Conservation (phyloP, 2,113 vertebrate genomes). For the Siniperca knerii region DNA sequence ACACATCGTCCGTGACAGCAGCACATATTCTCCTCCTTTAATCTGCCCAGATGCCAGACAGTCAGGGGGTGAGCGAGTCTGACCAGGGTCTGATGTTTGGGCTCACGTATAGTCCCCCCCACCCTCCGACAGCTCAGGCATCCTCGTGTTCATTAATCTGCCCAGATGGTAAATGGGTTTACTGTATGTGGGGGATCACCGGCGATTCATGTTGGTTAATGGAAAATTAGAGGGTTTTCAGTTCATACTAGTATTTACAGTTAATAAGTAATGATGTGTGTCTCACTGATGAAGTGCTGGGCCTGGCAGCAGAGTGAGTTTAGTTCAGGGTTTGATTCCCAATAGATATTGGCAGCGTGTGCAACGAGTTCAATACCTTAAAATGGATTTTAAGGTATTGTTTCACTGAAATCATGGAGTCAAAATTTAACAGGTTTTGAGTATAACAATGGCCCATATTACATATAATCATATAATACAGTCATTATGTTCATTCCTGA, state of each 20-base stretch:
- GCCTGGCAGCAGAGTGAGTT: not conserved
- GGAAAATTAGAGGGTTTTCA: constrained; percentile 56
- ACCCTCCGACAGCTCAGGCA: not conserved
- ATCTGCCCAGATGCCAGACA: constrained; percentile 71
- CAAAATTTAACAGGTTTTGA: not conserved
- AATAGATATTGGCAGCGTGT: not conserved
- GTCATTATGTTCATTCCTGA: no score
- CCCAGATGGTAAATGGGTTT: constrained; percentile 68
- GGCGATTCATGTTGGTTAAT: constrained; percentile 49
- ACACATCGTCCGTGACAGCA: constrained; percentile 48
- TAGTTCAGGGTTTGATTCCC: constrained; percentile 8
- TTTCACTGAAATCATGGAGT: no score
- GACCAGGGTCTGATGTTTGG: constrained; percentile 26
- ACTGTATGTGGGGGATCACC: constrained; percentile 37
- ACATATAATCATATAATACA: not conserved
- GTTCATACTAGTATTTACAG: constrained; percentile 43
- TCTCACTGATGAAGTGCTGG: constrained; percentile 7
- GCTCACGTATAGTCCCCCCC: not conserved
- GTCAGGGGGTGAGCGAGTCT: constrained; percentile 25
- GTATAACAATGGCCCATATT: not conserved
- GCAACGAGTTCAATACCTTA: no score
- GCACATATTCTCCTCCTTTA: constrained; percentile 31
- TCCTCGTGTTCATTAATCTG: constrained; percentile 49
- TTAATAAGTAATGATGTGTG: not conserved
- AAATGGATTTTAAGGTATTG: no score